These are phyloP conservation scores for Uria lomvia DNA, from an alignment of 2,113 vertebrate genomes.

Conservation along the genomic window DNA sequence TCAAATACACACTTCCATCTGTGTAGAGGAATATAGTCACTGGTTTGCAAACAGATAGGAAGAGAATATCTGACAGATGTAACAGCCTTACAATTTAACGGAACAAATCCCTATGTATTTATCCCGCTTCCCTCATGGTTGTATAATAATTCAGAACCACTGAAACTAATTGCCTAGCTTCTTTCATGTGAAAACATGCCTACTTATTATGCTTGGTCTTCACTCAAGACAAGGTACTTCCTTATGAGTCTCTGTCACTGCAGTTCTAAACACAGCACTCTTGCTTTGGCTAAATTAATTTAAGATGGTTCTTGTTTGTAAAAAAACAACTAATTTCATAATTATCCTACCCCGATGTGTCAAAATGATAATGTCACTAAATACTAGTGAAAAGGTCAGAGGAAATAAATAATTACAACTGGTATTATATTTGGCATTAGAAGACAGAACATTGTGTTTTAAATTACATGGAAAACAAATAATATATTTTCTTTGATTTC, in stretches of 20 bases:
- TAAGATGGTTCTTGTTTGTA: not conserved
- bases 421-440: not conserved
- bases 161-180: not conserved
- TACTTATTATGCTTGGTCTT: not conserved
- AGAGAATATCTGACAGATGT: not conserved
- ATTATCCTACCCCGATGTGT: not conserved
- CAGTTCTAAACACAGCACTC: not conserved
- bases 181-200: not conserved
- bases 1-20: not conserved
- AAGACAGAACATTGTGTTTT: not conserved
- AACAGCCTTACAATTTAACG: not conserved
- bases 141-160: not conserved
- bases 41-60: not conserved
- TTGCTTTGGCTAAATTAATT: not conserved
- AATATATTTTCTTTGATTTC: not conserved
- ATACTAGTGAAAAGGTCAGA: constrained; percentile 39
- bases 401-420: not conserved
- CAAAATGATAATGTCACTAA: constrained; percentile 32
- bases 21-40: not conserved
- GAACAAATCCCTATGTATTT: not conserved
- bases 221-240: not conserved
- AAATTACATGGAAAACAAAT: not conserved
- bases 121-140: not conserved
- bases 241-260: not conserved
- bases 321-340: not conserved